Conservation (phyloP, 2,797 vertebrate species). For the Danio choprae region DNA sequence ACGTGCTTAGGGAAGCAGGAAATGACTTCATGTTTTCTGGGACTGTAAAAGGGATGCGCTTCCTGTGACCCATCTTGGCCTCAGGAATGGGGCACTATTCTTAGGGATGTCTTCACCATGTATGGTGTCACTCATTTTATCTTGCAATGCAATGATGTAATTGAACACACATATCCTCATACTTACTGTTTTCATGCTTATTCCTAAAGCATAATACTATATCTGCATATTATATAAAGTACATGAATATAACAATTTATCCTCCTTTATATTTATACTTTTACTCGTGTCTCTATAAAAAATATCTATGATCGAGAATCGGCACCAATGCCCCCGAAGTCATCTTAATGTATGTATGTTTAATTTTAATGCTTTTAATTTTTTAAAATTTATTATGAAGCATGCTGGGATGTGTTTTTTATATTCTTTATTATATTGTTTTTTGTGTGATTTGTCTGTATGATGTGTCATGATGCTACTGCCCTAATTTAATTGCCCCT, state of each 20-base stretch:
- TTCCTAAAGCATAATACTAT: background rate
- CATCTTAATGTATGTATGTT: background rate
- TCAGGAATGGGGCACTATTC: slow-evolving; percentile 67
- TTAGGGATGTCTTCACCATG: slow-evolving; percentile 62
- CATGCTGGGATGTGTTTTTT: too few relatives aligned
- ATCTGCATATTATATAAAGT: background rate
- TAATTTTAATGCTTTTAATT: too few relatives aligned
- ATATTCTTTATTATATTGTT: too few relatives aligned
- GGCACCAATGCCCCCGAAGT: background rate
- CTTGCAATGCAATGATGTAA: slow-evolving; percentile 57
- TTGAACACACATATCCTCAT: background rate
- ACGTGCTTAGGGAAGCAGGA: slow-evolving; percentile 72
- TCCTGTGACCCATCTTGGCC: slow-evolving; percentile 65
- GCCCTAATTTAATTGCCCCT: too few relatives aligned
- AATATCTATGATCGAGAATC: too few relatives aligned
- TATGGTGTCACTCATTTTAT: slow-evolving; percentile 53
- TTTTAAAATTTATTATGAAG: too few relatives aligned
- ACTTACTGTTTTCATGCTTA: background rate
- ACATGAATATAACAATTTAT: background rate
- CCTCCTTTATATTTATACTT: background rate
- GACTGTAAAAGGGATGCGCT: slow-evolving; percentile 52
- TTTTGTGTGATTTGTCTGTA: too few relatives aligned
- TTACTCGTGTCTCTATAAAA: too few relatives aligned
- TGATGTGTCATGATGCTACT: too few relatives aligned
- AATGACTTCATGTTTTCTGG: slow-evolving; percentile 62